Percentiles rank a stretch among this genome's conserved stretches.
These are phyloP conservation scores for Brachirus orientalis DNA, from an alignment of 2,113 vertebrate genomes.

Conservation along the genomic window DNA sequence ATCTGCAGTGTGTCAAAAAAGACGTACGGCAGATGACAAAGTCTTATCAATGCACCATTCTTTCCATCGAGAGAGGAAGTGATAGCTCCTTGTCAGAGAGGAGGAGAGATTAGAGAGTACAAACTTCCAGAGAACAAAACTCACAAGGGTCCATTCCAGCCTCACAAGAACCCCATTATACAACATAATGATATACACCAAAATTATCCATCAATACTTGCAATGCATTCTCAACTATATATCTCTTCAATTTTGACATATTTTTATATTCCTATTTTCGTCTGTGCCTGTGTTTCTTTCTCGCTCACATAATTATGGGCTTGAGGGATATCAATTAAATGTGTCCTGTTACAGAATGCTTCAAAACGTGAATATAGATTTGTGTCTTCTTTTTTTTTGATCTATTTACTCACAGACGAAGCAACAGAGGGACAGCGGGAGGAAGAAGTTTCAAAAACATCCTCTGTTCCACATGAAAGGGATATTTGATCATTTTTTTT, in stretches of 20 bases:
- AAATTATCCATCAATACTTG: constrained; percentile 66
- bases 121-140: constrained; percentile 60
- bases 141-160: constrained; percentile 69
- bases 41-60: constrained; percentile 52
- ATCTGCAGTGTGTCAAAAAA: constrained; percentile 60
- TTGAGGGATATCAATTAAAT: constrained; percentile 81
- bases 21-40: constrained; percentile 59
- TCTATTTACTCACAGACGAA: constrained; percentile 77
- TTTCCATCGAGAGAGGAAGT: constrained; percentile 68
- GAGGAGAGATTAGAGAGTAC: constrained; percentile 74
- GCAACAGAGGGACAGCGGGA: constrained; percentile 67
- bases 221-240: constrained; percentile 49
- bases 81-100: constrained; percentile 77
- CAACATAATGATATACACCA: constrained; percentile 61
- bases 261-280: constrained; percentile 16
- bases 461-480: constrained; percentile 81
- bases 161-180: constrained; percentile 67
- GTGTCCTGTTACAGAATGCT: constrained; percentile 78
- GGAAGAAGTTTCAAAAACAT: constrained; percentile 78
- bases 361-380: constrained; percentile 76
- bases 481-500: constrained; percentile 81
- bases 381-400: constrained; percentile 74
- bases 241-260: constrained; percentile 41
- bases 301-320: constrained; percentile 68
- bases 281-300: neutral